Conservation (phyloP, 1,140 invertebrate species). For the Argopecten irradians region DNA sequence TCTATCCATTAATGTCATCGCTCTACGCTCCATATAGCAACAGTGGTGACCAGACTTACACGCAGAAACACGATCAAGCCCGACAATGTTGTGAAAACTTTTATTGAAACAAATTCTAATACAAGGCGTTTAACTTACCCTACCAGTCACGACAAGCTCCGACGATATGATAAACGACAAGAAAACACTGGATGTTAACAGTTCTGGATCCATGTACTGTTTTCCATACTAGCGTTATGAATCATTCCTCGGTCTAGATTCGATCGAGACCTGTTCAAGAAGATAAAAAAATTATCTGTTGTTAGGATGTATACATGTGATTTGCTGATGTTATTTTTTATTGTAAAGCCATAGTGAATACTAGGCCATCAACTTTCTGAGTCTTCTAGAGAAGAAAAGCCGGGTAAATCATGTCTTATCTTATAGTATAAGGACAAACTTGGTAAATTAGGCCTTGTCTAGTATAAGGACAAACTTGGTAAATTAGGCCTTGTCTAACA, state of each 20-base stretch:
- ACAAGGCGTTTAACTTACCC: neutral
- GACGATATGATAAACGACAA: neutral
- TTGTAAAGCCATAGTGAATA: no score
- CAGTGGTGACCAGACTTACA: conserved; percentile 7
- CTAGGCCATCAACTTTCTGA: no score
- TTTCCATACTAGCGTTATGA: neutral
- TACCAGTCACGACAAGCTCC: neutral
- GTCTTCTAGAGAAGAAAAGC: no score
- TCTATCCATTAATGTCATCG: conserved; percentile 12
- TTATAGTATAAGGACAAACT: no score
- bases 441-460: no score
- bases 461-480: no score
- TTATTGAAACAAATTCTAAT: conserved; percentile 19
- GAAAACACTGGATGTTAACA: neutral
- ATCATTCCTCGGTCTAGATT: neutral
- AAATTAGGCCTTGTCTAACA: no score
- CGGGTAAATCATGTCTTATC: no score
- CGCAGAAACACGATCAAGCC: neutral
- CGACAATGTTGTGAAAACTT: conserved; percentile 20
- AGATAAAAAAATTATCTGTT: neutral
- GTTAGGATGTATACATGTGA: neutral
- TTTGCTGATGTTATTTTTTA: neutral
- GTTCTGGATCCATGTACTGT: no score
- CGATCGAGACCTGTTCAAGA: neutral
- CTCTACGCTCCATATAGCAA: conserved; percentile 9